A percentile compares a stretch with the other conserved stretches of the same genome.
These are phyloP conservation scores for Toxonevra muliebris DNA, from an alignment of 2,888 invertebrate genomes.

Conservation along the genomic window DNA sequence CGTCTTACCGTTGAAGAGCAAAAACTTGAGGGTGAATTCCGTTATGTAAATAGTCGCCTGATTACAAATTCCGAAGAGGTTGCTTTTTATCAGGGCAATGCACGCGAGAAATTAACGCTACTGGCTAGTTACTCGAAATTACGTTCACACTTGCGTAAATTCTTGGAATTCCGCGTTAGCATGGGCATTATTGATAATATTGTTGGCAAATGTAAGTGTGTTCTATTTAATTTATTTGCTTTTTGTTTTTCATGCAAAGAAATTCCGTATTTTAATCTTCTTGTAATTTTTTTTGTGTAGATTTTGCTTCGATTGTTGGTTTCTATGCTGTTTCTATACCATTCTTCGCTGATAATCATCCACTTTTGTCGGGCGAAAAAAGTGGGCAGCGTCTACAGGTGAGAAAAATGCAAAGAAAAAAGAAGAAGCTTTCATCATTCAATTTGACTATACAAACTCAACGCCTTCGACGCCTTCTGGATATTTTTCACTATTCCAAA, in stretches of 20 bases:
- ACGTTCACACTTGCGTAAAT: constrained; percentile 83
- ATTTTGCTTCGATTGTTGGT: constrained; percentile 95
- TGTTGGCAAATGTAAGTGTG: constrained; percentile 87
- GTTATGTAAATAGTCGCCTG: constrained; percentile 94
- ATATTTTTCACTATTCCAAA: too few relatives aligned
- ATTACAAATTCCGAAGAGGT: constrained; percentile 96
- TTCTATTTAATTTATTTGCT: not conserved
- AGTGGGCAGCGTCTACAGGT: constrained; percentile 85
- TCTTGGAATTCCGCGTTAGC: constrained; percentile 86
- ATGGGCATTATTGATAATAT: constrained; percentile 98
- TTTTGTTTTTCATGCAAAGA: not conserved
- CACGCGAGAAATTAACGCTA: constrained; percentile 87
- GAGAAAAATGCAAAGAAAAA: constrained; percentile 37
- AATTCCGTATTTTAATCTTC: not conserved
- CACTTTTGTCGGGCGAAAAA: constrained; percentile 71
- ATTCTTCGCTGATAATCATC: constrained; percentile 82
- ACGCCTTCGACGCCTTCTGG: too few relatives aligned
- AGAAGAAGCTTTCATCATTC: too few relatives aligned
- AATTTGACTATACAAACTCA: too few relatives aligned
- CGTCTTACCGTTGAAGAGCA: constrained; percentile 92
- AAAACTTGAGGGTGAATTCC: constrained; percentile 97
- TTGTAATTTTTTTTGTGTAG: constrained; percentile 64
- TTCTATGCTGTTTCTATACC: constrained; percentile 95
- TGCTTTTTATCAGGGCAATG: constrained; percentile 79
- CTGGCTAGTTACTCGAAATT: constrained; percentile 90